Evolutionary conservation across 2,113 vertebrate genomes (phyloP).

Genomic region (Neogobius melanostomus): DNA sequence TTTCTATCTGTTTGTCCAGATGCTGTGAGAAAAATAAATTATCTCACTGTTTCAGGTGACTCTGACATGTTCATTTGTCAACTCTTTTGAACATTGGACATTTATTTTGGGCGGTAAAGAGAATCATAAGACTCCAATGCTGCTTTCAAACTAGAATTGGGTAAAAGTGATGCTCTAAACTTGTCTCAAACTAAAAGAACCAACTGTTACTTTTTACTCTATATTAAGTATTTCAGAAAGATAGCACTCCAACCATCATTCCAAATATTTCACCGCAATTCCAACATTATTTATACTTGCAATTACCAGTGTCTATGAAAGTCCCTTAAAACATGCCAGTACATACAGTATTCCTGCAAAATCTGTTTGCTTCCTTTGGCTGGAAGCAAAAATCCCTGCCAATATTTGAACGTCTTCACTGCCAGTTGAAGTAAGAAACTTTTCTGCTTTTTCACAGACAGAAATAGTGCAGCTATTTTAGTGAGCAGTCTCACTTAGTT

Average conservation of each 20-base stretch:
- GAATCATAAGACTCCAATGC: too few species aligned
- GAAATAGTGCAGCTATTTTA: not conserved
- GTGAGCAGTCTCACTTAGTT: not conserved
- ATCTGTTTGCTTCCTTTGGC: not conserved
- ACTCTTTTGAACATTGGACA: too few species aligned
- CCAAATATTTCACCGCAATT: too few species aligned
- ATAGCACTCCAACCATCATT: too few species aligned
- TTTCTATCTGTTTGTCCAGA: constrained; percentile 21
- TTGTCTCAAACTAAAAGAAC: too few species aligned
- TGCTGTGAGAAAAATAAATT: constrained; percentile 31
- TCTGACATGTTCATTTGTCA: constrained; percentile 6
- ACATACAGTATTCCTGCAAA: not conserved
- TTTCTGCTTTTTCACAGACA: not conserved
- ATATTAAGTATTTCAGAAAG: too few species aligned
- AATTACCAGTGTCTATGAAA: too few species aligned
- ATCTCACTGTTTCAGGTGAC: constrained; percentile 40
- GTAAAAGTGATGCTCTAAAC: too few species aligned
- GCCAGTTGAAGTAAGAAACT: not conserved
- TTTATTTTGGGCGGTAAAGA: too few species aligned
- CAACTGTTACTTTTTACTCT: too few species aligned
- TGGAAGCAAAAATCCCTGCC: not conserved
- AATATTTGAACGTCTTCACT: not conserved
- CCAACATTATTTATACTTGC: too few species aligned
- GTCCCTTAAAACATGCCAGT: not conserved
- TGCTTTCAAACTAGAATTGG: too few species aligned